phyloP scores from a whole-genome alignment of 53 echinoderm and acorn worm genomes.

The Patiria pectinifera region DNA sequence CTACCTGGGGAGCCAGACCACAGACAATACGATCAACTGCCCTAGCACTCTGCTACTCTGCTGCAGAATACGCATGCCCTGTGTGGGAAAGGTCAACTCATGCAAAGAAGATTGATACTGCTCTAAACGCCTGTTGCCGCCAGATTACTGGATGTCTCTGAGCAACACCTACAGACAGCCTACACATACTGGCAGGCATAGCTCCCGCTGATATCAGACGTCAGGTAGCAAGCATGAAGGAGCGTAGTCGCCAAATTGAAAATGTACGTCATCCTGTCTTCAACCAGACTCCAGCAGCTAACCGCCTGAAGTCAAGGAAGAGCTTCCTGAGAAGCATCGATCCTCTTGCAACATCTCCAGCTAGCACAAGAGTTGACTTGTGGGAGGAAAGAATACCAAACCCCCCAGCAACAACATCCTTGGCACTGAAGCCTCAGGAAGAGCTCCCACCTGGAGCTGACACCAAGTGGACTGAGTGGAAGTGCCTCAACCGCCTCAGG shows the following conservation, averaged over 20 bases:
- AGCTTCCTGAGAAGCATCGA: slow-evolving; percentile 3
- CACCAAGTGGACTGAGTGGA: slow-evolving; percentile 51
- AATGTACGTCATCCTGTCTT: background rate
- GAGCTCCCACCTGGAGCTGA: slow-evolving; percentile 45
- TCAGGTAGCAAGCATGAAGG: too few species aligned
- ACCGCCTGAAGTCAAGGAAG: background rate
- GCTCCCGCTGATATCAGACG: too few species aligned
- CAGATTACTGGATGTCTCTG: too few species aligned
- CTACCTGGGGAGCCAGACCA: slow-evolving; percentile 21
- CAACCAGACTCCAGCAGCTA: too few species aligned
- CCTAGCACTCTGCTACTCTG: slow-evolving; percentile 46
- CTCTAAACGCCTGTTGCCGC: too few species aligned
- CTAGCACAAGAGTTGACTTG: slow-evolving; percentile 3
- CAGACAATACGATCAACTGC: slow-evolving; percentile 33
- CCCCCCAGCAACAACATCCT: slow-evolving; percentile 12
- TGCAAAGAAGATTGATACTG: too few species aligned
- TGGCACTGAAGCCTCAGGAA: slow-evolving; percentile 17
- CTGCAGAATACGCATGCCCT: background rate
- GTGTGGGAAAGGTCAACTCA: too few species aligned
- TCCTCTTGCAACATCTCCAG: slow-evolving; percentile 2
- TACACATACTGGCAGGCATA: background rate
- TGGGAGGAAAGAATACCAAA: slow-evolving; percentile 40
- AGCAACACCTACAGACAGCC: too few species aligned
- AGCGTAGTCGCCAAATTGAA: background rate
- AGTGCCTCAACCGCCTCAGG: slow-evolving; percentile 43